Conservation (phyloP, 2,113 vertebrate genomes). For the Lophochroa leadbeateri region DNA sequence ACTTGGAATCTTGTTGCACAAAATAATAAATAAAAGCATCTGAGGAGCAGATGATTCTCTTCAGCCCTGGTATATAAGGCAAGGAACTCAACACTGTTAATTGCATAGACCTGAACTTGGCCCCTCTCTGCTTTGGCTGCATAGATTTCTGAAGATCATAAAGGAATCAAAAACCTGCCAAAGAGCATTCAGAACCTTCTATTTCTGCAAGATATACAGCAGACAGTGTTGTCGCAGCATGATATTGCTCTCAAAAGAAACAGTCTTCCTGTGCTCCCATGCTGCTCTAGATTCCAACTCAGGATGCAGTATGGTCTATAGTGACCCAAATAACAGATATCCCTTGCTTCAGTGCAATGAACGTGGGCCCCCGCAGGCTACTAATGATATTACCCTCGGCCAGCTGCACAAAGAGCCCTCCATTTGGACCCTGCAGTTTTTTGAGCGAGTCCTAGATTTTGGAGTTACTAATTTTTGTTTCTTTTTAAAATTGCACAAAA, state of each 20-base stretch:
- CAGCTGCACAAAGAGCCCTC: background rate
- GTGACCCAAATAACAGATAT: background rate
- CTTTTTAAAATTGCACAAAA: background rate
- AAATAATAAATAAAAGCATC: slow-evolving; percentile 34
- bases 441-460: background rate
- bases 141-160: background rate
- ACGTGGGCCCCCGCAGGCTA: background rate
- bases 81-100: background rate
- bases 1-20: background rate
- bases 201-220: background rate
- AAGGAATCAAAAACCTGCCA: background rate
- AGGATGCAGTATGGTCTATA: background rate
- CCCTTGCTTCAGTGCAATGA: background rate
- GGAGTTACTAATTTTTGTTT: background rate
- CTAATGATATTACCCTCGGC: background rate
- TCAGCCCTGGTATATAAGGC: background rate
- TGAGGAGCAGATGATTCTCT: slow-evolving; percentile 25
- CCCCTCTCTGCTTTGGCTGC: background rate
- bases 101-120: background rate
- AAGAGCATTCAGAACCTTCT: background rate
- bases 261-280: background rate
- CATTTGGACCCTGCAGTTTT: background rate
- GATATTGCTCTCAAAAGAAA: background rate
- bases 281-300: background rate
- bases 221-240: background rate